These are phyloP conservation scores for Idaea aversata DNA, from an alignment of 2,888 invertebrate species.

Conservation along the genomic window DNA sequence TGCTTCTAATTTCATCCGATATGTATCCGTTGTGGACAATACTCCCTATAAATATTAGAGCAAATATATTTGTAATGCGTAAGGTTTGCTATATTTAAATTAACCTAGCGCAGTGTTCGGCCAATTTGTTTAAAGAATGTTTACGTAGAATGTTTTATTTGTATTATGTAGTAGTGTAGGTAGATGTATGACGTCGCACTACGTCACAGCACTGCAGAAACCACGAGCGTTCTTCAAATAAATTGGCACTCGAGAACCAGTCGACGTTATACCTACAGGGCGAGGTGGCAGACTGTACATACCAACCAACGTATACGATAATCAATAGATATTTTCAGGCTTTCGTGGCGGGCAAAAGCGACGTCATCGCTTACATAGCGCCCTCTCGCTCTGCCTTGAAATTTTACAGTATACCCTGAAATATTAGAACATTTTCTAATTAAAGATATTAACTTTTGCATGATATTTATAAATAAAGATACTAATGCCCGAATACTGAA, in stretches of 20 bases:
- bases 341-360: slow-evolving; percentile 66
- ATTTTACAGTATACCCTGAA: slow-evolving; percentile 60
- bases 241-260: slow-evolving; percentile 72
- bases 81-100: slow-evolving; percentile 48
- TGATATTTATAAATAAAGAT: background rate
- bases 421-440: slow-evolving; percentile 21
- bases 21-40: background rate
- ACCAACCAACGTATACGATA: slow-evolving; percentile 71
- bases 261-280: slow-evolving; percentile 61
- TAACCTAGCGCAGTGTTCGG: slow-evolving; percentile 34
- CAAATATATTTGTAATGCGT: slow-evolving; percentile 31
- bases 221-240: slow-evolving; percentile 69
- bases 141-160: too few relatives aligned
- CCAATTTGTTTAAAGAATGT: slow-evolving; percentile 40
- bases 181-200: slow-evolving; percentile 34
- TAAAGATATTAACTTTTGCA: background rate
- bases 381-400: slow-evolving; percentile 65
- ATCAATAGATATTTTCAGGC: slow-evolving; percentile 81
- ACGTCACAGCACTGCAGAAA: slow-evolving; percentile 41
- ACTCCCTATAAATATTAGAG: slow-evolving; percentile 7
- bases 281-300: slow-evolving; percentile 63
- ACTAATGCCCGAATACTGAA: background rate
- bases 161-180: slow-evolving; percentile 34
- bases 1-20: slow-evolving; percentile 3
- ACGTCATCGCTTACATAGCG: slow-evolving; percentile 46